Percentiles rank a stretch among this genome's conserved stretches.
phyloP scores from a whole-genome alignment of 2,113 vertebrate species.

The Eidolon helvum region DNA sequence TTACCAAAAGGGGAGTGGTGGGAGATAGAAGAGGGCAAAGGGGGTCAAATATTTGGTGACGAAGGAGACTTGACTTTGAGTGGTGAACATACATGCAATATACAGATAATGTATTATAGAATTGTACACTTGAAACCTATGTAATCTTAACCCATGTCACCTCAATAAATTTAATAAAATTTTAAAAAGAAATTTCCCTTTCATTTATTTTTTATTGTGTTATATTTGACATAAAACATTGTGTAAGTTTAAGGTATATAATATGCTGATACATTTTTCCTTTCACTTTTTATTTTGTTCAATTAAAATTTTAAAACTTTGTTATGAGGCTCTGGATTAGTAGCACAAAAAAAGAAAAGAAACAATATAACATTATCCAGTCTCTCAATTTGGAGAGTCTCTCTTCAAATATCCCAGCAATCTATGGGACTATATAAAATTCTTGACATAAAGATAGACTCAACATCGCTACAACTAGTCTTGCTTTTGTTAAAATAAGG shows the following conservation, averaged over 20 bases:
- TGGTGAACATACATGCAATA: too few species aligned
- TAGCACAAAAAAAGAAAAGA: background rate
- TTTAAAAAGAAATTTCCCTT: background rate
- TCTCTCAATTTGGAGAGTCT: background rate
- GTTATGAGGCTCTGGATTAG: background rate
- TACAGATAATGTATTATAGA: too few species aligned
- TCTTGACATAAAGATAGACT: background rate
- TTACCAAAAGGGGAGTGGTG: too few species aligned
- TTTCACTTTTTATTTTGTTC: constrained; percentile 17
- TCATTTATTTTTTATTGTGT: background rate
- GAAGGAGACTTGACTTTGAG: too few species aligned
- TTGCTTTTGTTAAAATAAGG: constrained; percentile 29
- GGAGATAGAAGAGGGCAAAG: too few species aligned
- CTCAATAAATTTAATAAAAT: background rate
- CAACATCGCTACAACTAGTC: background rate
- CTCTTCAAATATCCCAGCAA: background rate
- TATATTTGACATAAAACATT: background rate
- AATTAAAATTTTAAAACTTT: background rate
- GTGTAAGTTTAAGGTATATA: background rate
- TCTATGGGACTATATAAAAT: background rate
- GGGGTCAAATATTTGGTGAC: too few species aligned
- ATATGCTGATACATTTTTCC: background rate
- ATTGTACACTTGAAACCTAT: too few species aligned
- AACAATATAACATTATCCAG: background rate
- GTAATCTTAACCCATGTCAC: too few species aligned